Percentiles rank a stretch among this genome's conserved stretches.
phyloP scores from a whole-genome alignment of 2,888 invertebrate species.

The Parelbella ahira region DNA sequence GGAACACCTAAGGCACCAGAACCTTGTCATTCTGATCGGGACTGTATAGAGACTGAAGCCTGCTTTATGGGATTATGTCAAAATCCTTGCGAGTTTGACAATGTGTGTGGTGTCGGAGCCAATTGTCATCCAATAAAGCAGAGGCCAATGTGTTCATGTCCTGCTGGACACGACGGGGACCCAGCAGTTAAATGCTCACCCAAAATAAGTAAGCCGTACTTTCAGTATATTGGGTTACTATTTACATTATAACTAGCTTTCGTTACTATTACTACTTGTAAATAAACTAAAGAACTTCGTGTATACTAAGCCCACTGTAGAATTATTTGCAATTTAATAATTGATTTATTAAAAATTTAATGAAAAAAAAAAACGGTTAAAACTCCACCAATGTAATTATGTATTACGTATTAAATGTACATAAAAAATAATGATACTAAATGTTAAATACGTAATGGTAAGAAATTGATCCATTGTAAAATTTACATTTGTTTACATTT shows the following conservation, averaged over 20 bases:
- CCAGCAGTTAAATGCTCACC: slow-evolving; percentile 90
- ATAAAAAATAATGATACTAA: slow-evolving; percentile 1
- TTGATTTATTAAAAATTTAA: no score
- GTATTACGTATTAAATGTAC: no score
- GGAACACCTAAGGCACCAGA: slow-evolving; percentile 86
- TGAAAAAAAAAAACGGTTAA: no score
- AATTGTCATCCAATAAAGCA: slow-evolving; percentile 91
- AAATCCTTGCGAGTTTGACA: slow-evolving; percentile 91
- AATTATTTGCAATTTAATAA: no score
- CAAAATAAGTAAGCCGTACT: slow-evolving; percentile 85
- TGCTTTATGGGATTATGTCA: slow-evolving; percentile 91
- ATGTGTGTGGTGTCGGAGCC: slow-evolving; percentile 87
- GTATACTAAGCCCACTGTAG: no score
- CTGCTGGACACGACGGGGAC: slow-evolving; percentile 89
- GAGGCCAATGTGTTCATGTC: slow-evolving; percentile 90
- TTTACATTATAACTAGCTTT: no score
- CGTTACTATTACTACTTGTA: no score
- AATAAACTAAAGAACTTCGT: no score
- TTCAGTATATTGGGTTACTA: slow-evolving; percentile 5
- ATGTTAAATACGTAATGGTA: slow-evolving; percentile 4
- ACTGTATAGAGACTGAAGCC: slow-evolving; percentile 90
- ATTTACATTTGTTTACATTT: slow-evolving; percentile 59
- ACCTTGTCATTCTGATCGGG: slow-evolving; percentile 90
- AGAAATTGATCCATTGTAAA: no score
- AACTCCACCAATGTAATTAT: no score